A percentile compares a stretch with the other conserved stretches of the same genome.
phyloP scores from a whole-genome alignment of 2,888 invertebrate genomes.

The Bombylius major region DNA sequence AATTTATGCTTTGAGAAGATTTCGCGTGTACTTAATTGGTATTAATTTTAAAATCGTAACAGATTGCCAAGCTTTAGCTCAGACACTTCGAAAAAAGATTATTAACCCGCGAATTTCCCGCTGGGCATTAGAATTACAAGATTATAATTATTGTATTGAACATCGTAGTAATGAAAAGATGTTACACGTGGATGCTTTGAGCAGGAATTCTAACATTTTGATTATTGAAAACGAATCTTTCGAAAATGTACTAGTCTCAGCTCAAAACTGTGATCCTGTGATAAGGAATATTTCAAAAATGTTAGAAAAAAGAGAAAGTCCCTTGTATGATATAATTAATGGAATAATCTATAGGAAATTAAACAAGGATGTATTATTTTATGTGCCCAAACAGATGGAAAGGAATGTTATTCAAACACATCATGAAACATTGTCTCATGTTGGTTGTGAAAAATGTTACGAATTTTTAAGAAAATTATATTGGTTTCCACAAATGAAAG shows the following conservation, averaged over 20 bases:
- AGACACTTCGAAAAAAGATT: too few species aligned
- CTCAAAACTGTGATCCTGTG: neutral
- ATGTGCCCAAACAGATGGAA: neutral
- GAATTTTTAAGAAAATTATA: too few species aligned
- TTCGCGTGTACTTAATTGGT: too few species aligned
- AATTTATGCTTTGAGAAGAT: too few species aligned
- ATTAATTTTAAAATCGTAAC: too few species aligned
- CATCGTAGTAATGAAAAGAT: too few species aligned
- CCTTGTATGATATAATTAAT: neutral
- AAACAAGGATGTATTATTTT: neutral
- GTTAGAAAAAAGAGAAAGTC: neutral
- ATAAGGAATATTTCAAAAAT: neutral
- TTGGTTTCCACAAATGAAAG: too few species aligned
- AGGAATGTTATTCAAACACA: neutral
- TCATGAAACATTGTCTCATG: neutral
- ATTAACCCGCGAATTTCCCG: too few species aligned
- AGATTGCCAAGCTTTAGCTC: too few species aligned
- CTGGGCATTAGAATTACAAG: too few species aligned
- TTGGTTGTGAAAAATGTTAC: neutral
- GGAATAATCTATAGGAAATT: neutral
- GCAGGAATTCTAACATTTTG: neutral
- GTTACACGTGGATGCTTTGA: neutral
- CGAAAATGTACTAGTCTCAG: neutral
- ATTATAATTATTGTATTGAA: too few species aligned
- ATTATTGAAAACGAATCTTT: neutral